These are phyloP conservation scores for Trichonephila clavipes DNA, from an alignment of 1,140 invertebrate species.

Conservation along the genomic window DNA sequence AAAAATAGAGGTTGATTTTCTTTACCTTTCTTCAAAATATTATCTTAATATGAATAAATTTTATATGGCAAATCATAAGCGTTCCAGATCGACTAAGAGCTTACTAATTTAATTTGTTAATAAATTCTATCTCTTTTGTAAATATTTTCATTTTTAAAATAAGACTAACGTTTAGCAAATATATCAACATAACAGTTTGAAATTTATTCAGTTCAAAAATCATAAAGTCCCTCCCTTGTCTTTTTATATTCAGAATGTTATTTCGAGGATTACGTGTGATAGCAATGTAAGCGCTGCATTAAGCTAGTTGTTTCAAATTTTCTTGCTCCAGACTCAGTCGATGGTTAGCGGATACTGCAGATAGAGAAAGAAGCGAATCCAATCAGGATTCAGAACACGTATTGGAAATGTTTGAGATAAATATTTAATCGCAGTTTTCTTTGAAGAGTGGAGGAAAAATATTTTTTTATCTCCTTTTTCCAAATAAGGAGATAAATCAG, in stretches of 20 bases:
- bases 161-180: too few relatives aligned
- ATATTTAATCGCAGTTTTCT: constrained; percentile 15
- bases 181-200: too few relatives aligned
- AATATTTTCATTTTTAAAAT: too few relatives aligned
- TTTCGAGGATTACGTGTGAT: not conserved
- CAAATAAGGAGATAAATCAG: constrained; percentile 10
- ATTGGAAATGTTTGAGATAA: constrained; percentile 13
- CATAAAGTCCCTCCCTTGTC: not conserved
- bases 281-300: not conserved
- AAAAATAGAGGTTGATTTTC: too few relatives aligned
- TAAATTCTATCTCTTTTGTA: too few relatives aligned
- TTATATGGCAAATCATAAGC: too few relatives aligned
- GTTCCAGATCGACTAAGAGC: too few relatives aligned
- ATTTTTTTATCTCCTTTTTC: not conserved
- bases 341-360: not conserved
- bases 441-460: not conserved
- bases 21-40: too few relatives aligned
- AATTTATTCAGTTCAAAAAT: not conserved
- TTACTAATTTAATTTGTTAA: too few relatives aligned
- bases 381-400: constrained; percentile 9
- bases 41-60: too few relatives aligned
- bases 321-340: not conserved
- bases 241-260: not conserved
- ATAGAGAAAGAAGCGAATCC: not conserved
- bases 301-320: not conserved